Percentiles rank a stretch among this genome's conserved stretches.
Conservation (phyloP, 1,140 invertebrate species). For the Sesamia nonagrioides region DNA sequence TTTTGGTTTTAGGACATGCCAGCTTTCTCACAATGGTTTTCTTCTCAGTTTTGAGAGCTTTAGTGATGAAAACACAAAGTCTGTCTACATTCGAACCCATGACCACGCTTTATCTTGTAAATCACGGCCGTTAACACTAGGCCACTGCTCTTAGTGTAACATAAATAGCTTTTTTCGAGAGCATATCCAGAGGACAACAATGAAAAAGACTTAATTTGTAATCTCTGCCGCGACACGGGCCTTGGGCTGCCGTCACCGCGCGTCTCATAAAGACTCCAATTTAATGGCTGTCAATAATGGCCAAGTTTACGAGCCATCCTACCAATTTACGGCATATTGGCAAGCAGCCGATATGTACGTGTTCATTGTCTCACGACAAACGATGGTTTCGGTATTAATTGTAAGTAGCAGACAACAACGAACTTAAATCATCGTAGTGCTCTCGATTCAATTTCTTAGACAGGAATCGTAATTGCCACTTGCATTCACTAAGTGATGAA, state of each 20-base stretch:
- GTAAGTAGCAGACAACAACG: slow-evolving; percentile 6
- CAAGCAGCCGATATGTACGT: slow-evolving; percentile 71
- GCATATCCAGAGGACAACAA: slow-evolving; percentile 16
- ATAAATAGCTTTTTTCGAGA: not conserved
- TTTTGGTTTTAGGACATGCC: too few species aligned
- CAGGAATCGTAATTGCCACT: not conserved
- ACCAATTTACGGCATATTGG: slow-evolving; percentile 81
- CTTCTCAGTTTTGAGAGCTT: too few species aligned
- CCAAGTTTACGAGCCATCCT: slow-evolving; percentile 79
- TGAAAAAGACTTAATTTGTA: slow-evolving; percentile 47
- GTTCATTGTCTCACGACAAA: slow-evolving; percentile 53
- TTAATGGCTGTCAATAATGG: slow-evolving; percentile 82
- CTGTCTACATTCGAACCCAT: too few species aligned
- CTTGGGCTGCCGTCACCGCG: slow-evolving; percentile 65
- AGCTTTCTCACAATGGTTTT: too few species aligned
- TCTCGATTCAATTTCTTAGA: slow-evolving; percentile 10
- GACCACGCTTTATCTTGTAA: too few species aligned
- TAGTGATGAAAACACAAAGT: too few species aligned
- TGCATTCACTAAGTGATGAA: slow-evolving; percentile 11
- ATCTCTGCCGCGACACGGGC: slow-evolving; percentile 20
- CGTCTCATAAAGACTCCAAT: slow-evolving; percentile 72
- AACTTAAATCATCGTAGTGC: not conserved
- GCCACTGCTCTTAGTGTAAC: too few species aligned
- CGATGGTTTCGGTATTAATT: slow-evolving; percentile 24
- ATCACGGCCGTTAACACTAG: too few species aligned